These are phyloP conservation scores for Aldrovandia affinis DNA, from an alignment of 2,797 vertebrate species.

Conservation along the genomic window DNA sequence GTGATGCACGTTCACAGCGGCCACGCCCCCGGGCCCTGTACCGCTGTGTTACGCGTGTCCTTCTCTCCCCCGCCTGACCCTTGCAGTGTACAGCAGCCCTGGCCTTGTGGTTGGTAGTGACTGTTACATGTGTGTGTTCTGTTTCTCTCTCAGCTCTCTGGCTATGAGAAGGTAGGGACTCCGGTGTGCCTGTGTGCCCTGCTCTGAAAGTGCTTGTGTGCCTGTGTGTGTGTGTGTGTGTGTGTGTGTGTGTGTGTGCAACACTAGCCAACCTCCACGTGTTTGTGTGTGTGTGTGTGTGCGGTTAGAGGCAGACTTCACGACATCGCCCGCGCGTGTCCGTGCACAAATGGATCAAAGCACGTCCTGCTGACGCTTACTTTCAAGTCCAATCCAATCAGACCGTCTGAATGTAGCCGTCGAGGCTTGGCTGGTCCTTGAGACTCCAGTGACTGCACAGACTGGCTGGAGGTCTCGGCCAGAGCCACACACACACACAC, in stretches of 20 bases:
- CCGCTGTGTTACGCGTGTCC: not conserved
- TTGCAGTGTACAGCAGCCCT: not conserved
- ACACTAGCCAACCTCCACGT: not conserved
- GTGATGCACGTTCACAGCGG: not conserved
- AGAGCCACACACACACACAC: not conserved
- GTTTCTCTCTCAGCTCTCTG: conserved; percentile 84
- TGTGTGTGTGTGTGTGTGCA: conserved; percentile 60
- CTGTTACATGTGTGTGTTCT: conserved; percentile 70
- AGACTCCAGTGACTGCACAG: not conserved
- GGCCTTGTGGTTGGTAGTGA: conserved; percentile 47
- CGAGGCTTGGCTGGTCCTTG: not conserved
- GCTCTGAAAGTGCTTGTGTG: conserved; percentile 65
- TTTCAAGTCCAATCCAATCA: conserved; percentile 41
- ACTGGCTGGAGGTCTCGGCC: not conserved
- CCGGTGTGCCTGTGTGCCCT: conserved; percentile 59
- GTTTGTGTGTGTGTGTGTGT: conserved; percentile 30
- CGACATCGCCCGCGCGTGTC: conserved; percentile 15
- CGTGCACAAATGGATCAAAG: conserved; percentile 30
- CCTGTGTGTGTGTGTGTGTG: conserved; percentile 48
- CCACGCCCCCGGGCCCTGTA: not conserved
- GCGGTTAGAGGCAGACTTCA: not conserved
- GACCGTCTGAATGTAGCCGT: not conserved
- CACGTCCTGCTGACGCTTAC: not conserved
- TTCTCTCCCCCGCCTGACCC: not conserved
- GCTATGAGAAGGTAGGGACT: conserved; percentile 84